A percentile compares a stretch with the other conserved stretches of the same genome.
Conservation (phyloP, 2,113 vertebrate species). For the rat (Rattus norvegicus) region DNA sequence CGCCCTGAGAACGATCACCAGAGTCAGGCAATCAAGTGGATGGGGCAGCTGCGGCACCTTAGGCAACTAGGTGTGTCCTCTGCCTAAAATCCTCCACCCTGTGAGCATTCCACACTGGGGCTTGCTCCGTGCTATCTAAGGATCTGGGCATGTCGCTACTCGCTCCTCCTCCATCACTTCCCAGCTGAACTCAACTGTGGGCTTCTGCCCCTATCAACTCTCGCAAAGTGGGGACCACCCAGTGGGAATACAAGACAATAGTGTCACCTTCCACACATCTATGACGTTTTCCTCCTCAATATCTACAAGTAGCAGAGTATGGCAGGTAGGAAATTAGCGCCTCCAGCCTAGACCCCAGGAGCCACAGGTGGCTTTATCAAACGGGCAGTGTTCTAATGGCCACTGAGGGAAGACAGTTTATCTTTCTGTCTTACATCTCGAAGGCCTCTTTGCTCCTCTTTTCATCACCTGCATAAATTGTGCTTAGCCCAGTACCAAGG, state of each 20-base stretch:
- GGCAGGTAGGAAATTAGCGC: neutral
- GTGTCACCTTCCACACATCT: conserved; percentile 69
- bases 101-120: neutral
- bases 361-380: neutral
- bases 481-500: conserved; percentile 64
- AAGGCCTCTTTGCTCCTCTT: conserved; percentile 59
- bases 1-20: neutral
- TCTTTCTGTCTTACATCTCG: conserved; percentile 63
- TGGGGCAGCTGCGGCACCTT: too few relatives aligned
- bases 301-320: neutral
- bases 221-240: conserved; percentile 31
- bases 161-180: fast-evolving
- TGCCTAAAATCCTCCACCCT: neutral
- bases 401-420: conserved; percentile 68
- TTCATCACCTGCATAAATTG: conserved; percentile 45
- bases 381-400: conserved; percentile 66
- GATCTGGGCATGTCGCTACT: neutral
- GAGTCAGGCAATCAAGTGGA: neutral
- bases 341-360: neutral
- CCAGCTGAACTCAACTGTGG: neutral
- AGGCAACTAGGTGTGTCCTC: neutral
- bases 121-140: neutral
- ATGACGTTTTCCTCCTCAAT: conserved; percentile 44
- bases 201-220: conserved; percentile 10
- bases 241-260: conserved; percentile 66